Evolutionary conservation across 35 echinoderm and acorn worm species (phyloP).

Genomic region (Heliocidaris erythrogramma): DNA sequence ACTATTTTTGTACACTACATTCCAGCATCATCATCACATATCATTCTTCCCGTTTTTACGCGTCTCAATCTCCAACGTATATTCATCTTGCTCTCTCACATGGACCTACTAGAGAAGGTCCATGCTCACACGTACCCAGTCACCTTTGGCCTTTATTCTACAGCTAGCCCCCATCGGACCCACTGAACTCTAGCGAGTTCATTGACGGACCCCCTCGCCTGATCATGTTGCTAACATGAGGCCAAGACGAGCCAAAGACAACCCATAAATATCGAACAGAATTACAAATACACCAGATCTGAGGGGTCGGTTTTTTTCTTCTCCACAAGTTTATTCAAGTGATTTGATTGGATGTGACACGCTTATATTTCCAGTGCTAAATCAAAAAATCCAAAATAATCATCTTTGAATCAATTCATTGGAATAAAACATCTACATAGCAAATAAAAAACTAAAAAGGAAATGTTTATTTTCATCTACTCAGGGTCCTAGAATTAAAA

Average conservation of each 20-base stretch:
- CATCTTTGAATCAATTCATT: no score
- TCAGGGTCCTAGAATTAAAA: no score
- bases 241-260: neutral
- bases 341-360: neutral
- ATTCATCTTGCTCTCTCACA: neutral
- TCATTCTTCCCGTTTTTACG: neutral
- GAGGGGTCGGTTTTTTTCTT: neutral
- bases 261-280: neutral
- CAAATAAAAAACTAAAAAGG: no score
- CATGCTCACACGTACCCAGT: neutral
- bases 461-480: no score
- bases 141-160: neutral
- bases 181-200: neutral
- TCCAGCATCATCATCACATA: neutral
- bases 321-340: neutral
- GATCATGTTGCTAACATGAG: no score
- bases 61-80: neutral
- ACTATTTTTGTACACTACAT: neutral
- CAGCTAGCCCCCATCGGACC: neutral
- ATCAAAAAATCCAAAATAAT: neutral
- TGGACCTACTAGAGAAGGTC: no score
- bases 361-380: neutral
- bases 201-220: no score
- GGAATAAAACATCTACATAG: no score
- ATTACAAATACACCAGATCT: neutral